Conservation (phyloP, 1,140 invertebrate genomes). For the Pinna nobilis region DNA sequence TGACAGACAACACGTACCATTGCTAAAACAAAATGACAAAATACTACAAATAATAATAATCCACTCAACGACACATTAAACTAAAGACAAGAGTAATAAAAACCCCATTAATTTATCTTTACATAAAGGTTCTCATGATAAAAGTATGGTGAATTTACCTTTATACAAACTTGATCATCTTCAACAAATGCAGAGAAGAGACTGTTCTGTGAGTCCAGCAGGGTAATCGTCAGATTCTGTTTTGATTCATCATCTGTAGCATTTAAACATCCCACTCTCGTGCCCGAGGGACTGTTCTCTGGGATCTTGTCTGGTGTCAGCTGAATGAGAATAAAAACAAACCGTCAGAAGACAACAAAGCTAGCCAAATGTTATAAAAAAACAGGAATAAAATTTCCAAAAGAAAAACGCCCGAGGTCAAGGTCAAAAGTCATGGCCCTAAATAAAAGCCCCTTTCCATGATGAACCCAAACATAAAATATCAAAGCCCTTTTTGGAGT, state of each 20-base stretch:
- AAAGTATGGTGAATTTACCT: slow-evolving; percentile 33
- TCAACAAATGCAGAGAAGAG: slow-evolving; percentile 44
- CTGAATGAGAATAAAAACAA: slow-evolving; percentile 27
- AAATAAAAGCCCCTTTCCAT: neutral
- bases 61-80: neutral
- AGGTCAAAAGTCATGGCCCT: no score
- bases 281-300: slow-evolving; percentile 59
- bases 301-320: slow-evolving; percentile 50
- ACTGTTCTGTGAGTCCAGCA: slow-evolving; percentile 45
- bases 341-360: no score
- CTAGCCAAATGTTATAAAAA: no score
- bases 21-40: no score
- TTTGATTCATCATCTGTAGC: slow-evolving; percentile 58
- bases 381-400: neutral
- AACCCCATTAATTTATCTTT: neutral
- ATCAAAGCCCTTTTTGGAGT: no score
- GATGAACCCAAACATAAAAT: neutral
- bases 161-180: slow-evolving; percentile 43
- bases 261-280: slow-evolving; percentile 52
- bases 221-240: slow-evolving; percentile 45
- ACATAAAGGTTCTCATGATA: neutral
- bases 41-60: no score
- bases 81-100: neutral
- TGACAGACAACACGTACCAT: no score
- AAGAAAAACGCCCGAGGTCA: neutral